A percentile compares a stretch with the other conserved stretches of the same genome.
Evolutionary conservation across 30 jellyfish, hydroid and myxozoan genomes (phyloP).

Genomic region (Cassiopea andromeda): DNA sequence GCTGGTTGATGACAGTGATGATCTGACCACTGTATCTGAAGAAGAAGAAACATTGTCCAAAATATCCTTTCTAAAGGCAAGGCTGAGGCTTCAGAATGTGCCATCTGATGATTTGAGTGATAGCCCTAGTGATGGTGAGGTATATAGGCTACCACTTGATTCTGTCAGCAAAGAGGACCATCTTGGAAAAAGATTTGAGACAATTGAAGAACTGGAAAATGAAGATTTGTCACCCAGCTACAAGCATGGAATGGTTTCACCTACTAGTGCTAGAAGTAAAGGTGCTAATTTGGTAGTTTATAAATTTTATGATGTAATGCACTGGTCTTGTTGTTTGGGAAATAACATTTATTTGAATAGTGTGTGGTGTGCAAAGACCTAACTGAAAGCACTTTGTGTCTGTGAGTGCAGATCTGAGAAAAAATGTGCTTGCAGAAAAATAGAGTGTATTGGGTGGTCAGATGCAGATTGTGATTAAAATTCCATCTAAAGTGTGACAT

Average conservation of each 20-base stretch:
- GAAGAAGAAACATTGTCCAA: conserved; percentile 48
- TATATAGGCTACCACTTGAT: conserved; percentile 39
- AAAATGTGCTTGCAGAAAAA: no score
- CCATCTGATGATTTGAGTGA: conserved; percentile 41
- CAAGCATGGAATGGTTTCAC: conserved; percentile 6
- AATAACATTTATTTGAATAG: no score
- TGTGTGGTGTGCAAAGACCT: no score
- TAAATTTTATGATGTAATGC: not conserved
- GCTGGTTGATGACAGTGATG: conserved; percentile 61
- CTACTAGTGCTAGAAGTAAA: conserved; percentile 29
- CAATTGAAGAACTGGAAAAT: conserved; percentile 58
- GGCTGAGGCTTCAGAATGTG: not conserved
- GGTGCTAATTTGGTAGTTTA: not conserved
- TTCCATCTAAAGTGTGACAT: no score
- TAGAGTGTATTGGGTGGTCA: no score
- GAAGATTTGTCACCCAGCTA: conserved; percentile 21
- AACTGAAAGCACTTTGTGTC: no score
- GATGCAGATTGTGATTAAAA: no score
- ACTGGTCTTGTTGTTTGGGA: no score
- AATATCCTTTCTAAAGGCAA: conserved; percentile 1
- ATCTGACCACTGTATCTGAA: conserved; percentile 63
- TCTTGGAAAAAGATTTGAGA: conserved; percentile 12
- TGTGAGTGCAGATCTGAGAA: no score
- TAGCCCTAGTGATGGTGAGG: conserved; percentile 73
- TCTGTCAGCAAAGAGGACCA: not conserved